Evolutionary conservation across 2,797 vertebrate genomes (phyloP), one percentile per base, ranked within the genome.

Genomic region (Pelobates cultripes): DNA sequence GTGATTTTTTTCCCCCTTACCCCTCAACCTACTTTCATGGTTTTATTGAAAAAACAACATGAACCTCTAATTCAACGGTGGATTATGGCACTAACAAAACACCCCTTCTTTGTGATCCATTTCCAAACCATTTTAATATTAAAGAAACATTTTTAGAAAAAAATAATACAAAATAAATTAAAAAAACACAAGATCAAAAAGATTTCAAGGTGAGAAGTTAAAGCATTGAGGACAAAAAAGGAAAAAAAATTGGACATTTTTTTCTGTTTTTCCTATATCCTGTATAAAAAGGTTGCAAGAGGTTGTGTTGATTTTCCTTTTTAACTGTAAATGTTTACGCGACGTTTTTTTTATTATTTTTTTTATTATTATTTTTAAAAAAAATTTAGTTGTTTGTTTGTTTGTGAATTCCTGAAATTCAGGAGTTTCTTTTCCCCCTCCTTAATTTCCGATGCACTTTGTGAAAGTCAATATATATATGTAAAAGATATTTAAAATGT

Each of bases 401-500:
- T 94, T 93, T 92, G 94, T 97, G 96, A 93, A 95, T 95, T 96
- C 96, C 97, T 97, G 96, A 96, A 97, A 96, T 95, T 97, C 97
- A 97, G 96, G 96, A 96, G 90, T 91, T 89, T 88, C 85, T 86
- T 87, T 75, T 94, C 96, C 95, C 91, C 87, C 89, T 92, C 94
- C 90, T 95, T 96, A 94, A 95, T 97, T 99, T 98, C 92, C 91
- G 95, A 98, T 96, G 97, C 98, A 99, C 98, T 99, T 99, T 99
- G 98, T 99, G 97, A 96, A 99, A 97, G 94, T 96, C 95, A 92
- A 93, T 96, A 97, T 99, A 97, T 99, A 97, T 99, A 97, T 96
- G 96, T 98, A 97, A 94, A 96, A 97, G 94, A 92, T 98, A 98
- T 97, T 97, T 96, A 95, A 96, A 91, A 96, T 95, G 92, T 94